Conservation (phyloP, 2,113 vertebrate species). For the Aspiorhynchus laticeps region DNA sequence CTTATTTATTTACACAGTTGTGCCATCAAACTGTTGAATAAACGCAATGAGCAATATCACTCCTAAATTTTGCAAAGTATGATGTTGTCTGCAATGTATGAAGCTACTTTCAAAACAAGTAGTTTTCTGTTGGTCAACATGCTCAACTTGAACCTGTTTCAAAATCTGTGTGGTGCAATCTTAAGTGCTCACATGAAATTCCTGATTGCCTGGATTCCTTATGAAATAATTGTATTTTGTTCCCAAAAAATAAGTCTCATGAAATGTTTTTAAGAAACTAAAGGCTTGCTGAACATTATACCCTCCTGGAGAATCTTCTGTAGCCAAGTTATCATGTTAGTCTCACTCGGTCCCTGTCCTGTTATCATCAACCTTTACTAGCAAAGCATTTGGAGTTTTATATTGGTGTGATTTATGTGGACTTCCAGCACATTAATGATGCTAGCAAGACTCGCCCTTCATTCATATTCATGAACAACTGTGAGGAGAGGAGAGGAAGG, state of each 20-base stretch:
- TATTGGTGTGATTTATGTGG: conserved; percentile 78
- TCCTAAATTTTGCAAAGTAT: not conserved
- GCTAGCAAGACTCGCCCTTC: conserved; percentile 69
- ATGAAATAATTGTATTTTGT: not conserved
- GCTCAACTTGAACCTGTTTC: not conserved
- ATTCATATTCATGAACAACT: conserved; percentile 86
- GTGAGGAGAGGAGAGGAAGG: conserved; percentile 69
- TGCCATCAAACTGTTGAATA: too few relatives aligned
- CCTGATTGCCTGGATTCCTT: not conserved
- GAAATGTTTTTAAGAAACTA: not conserved
- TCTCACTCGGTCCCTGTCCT: conserved; percentile 33
- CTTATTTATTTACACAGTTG: too few relatives aligned
- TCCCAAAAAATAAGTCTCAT: not conserved
- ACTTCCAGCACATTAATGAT: conserved; percentile 78
- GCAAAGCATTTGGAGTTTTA: conserved; percentile 76
- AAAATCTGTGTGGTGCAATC: not conserved
- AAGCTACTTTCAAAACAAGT: not conserved
- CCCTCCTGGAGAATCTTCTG: not conserved
- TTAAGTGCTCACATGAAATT: not conserved
- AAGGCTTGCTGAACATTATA: not conserved
- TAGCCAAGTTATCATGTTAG: not conserved
- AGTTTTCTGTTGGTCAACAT: not conserved
- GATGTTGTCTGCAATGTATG: not conserved
- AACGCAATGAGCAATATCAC: too few relatives aligned
- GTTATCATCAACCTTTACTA: conserved; percentile 65